These are phyloP conservation scores for Oscheius myriophilus DNA, from an alignment of 2,888 invertebrate species.

Conservation along the genomic window DNA sequence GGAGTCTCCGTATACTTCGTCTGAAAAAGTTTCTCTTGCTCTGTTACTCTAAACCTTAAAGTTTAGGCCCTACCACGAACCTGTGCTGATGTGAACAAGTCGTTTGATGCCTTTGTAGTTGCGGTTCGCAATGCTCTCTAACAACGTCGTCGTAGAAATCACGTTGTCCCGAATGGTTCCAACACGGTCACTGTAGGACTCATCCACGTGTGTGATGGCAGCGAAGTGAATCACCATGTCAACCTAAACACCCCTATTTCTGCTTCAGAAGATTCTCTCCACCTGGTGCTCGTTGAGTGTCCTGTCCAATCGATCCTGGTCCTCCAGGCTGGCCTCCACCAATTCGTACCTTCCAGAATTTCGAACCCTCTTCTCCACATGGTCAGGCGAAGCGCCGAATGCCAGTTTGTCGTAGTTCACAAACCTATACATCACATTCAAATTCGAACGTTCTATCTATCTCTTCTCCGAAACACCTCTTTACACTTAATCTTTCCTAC, in stretches of 20 bases:
- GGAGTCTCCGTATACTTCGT: constrained; percentile 72
- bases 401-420: constrained; percentile 68
- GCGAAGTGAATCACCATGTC: constrained; percentile 69
- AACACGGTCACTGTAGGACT: constrained; percentile 68
- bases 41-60: background rate
- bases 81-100: constrained; percentile 68
- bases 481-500: no score
- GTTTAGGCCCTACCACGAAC: constrained; percentile 28
- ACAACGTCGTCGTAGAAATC: constrained; percentile 66
- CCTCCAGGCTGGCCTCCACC: constrained; percentile 60
- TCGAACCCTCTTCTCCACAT: constrained; percentile 43
- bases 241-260: constrained; percentile 37
- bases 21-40: constrained; percentile 30
- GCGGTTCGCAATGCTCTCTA: constrained; percentile 65
- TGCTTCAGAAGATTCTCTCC: background rate
- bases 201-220: constrained; percentile 70
- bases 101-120: constrained; percentile 58
- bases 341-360: constrained; percentile 61
- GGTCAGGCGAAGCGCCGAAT: constrained; percentile 59
- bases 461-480: no score
- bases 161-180: constrained; percentile 69
- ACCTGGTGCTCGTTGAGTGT: constrained; percentile 58
- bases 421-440: constrained; percentile 46
- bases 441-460: constrained; percentile 8
- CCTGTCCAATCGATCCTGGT: constrained; percentile 53